Evolutionary conservation across 1,140 invertebrate species (phyloP), one percentile per base, ranked within the genome.

Genomic region (Chionoecetes opilio): DNA sequence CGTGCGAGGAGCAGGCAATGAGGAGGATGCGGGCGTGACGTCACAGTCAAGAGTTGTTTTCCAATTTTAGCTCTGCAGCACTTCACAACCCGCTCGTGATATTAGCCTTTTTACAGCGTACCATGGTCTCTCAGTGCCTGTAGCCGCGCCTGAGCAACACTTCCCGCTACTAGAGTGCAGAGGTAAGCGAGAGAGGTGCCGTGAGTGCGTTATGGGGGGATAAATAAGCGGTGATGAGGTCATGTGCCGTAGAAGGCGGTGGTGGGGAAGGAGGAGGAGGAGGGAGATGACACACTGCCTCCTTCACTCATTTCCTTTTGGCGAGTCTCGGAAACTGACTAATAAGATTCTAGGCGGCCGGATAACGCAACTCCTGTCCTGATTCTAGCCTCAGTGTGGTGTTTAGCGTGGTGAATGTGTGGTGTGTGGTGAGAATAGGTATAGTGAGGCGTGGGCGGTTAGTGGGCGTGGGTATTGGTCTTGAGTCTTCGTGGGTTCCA

Each of bases 21-120:
- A 75, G 63, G 11, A 75, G 26, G 21, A 75, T 75, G n/a, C 63
- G 63, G n/a, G 86, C 29, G n/a, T 93, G 92, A 93, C 92, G 92
- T 93, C 92, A 93, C 38, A 3, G 26, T 8, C 9, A 41, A 37
- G 86, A 84, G 86, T 93, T 86, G 38, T 85, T 93, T 46, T 84
- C 92, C 92, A 93, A 86, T 93, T 93, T 93, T 93, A 93, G 92
- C 92, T 34, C 34, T 29, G 14, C n/a, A 31, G 26, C 46, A 32
- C 21, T 21, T 32, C 34, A 9, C 0, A 3, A 9, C 31, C 84
- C 84, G 34, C 35, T 14, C 34, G n/a, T 87, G 17, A 63, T 46
- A 26, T 86, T 6, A 26, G 1, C 11, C 3, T 93, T 87, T 93
- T 87, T 11, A 21, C n/a, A 8, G 26, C 34, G 17, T 86, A 53